Conservation (phyloP, 2,888 invertebrate species). For the Boloria selene region DNA sequence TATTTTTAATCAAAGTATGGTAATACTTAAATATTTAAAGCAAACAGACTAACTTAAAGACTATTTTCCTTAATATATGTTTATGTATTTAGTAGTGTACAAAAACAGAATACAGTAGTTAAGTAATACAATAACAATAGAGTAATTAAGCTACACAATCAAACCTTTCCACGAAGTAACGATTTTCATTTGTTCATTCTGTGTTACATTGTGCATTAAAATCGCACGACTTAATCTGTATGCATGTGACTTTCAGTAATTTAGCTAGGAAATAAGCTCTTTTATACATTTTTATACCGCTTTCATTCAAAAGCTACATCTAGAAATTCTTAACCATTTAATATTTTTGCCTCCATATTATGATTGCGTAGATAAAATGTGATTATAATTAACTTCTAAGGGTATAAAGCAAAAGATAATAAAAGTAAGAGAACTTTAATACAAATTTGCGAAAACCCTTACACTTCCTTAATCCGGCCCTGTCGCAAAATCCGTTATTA, state of each 20-base stretch:
- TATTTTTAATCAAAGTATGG: too few species aligned
- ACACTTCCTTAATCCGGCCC: too few species aligned
- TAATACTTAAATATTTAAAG: too few species aligned
- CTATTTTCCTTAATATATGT: too few species aligned
- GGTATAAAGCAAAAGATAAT: too few species aligned
- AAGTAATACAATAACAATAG: conserved; percentile 16
- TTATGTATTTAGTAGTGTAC: not conserved
- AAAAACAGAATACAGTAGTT: conserved; percentile 6
- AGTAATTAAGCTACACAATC: conserved; percentile 17
- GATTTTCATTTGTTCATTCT: conserved; percentile 25
- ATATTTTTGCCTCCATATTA: too few species aligned
- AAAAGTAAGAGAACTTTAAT: too few species aligned
- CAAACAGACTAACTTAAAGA: too few species aligned
- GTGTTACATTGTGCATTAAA: conserved; percentile 46
- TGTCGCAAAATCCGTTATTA: too few species aligned
- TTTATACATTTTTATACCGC: conserved; percentile 5
- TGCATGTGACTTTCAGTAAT: conserved; percentile 53
- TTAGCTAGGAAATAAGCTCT: conserved; percentile 10
- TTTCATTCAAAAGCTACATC: not conserved
- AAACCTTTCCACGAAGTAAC: conserved; percentile 24
- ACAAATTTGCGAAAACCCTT: too few species aligned
- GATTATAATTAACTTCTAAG: too few species aligned
- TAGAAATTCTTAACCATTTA: not conserved
- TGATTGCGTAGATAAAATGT: too few species aligned
- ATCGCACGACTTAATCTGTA: conserved; percentile 60